Conservation (phyloP, 2,797 vertebrate genomes). For the Tenualosa ilisha region DNA sequence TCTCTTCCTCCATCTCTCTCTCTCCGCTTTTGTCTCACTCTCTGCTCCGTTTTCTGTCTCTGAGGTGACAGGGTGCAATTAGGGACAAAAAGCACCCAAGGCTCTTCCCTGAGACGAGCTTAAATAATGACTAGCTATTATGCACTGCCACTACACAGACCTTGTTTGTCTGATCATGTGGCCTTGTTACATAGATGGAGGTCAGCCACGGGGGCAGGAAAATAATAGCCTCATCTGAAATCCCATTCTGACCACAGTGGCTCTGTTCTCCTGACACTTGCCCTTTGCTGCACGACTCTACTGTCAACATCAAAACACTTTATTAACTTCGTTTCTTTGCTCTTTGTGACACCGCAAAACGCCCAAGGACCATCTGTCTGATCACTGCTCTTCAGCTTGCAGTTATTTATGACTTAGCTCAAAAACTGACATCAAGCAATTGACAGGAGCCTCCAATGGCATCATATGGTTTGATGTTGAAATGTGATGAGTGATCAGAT, state of each 20-base stretch:
- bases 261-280: background rate
- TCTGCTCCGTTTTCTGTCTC: conserved; percentile 59
- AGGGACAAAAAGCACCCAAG: conserved; percentile 70
- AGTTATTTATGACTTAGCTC: background rate
- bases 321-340: background rate
- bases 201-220: background rate
- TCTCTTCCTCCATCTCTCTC: background rate
- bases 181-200: conserved; percentile 19
- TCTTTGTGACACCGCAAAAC: background rate
- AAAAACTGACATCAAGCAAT: background rate
- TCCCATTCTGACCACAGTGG: background rate
- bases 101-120: conserved; percentile 57
- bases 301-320: background rate
- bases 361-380: background rate
- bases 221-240: background rate
- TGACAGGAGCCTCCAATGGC: background rate
- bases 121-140: conserved; percentile 73
- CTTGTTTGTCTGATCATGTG: conserved; percentile 30
- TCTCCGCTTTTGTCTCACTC: conserved; percentile 30
- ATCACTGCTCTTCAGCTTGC: background rate
- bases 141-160: conserved; percentile 49
- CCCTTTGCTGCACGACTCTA: background rate
- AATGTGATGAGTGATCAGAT: background rate
- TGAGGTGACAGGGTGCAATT: conserved; percentile 76
- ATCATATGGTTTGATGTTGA: background rate